Conservation (phyloP, 2,888 invertebrate genomes). For the Lamellibrachia columna region DNA sequence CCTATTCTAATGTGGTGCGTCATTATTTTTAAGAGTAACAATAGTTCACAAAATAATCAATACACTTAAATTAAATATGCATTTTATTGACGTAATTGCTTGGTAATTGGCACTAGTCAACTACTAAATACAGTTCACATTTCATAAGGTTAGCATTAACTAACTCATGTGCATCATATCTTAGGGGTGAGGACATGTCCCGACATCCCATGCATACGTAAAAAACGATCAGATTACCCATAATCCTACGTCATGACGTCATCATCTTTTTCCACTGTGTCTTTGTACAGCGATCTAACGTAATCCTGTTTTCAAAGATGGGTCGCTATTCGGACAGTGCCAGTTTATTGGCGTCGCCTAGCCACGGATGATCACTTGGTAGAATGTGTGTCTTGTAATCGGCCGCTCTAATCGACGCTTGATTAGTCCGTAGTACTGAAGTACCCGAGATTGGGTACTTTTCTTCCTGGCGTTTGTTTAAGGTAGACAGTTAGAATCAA, state of each 20-base stretch:
- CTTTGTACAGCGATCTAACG: not conserved
- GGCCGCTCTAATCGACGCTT: not conserved
- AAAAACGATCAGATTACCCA: not conserved
- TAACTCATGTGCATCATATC: not conserved
- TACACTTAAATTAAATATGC: not conserved
- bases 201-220: not conserved
- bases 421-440: not conserved
- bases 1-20: not conserved
- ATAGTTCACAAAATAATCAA: not conserved
- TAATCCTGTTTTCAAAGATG: not conserved
- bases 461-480: not conserved
- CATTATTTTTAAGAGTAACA: slow-evolving; percentile 1
- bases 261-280: not conserved
- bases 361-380: not conserved
- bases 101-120: not conserved
- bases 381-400: not conserved
- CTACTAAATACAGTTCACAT: not conserved
- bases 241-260: not conserved
- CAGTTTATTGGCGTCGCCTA: slow-evolving; percentile 10
- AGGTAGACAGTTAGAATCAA: not conserved
- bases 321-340: not conserved
- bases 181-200: not conserved
- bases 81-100: not conserved
- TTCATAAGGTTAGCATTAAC: not conserved
- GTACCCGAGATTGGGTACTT: not conserved